phyloP scores from a whole-genome alignment of 2,888 invertebrate genomes.

The Xestia rhomboidea region DNA sequence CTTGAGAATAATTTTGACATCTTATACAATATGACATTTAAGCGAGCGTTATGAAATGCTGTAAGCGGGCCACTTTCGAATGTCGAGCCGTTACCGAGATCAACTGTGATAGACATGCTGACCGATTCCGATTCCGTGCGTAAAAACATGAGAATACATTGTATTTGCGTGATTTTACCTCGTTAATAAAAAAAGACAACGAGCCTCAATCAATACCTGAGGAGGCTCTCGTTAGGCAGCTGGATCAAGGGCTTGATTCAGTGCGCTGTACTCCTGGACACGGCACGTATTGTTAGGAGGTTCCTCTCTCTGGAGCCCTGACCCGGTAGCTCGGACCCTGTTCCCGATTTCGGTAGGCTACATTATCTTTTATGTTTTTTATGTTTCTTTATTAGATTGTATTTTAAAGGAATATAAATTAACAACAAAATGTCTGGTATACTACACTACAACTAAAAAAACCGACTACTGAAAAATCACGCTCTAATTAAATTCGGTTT shows the following conservation, averaged over 20 bases:
- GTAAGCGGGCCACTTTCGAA: conserved; percentile 58
- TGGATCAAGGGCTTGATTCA: background rate
- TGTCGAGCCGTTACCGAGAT: conserved; percentile 49
- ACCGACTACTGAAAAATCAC: too few relatives aligned
- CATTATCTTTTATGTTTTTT: too few relatives aligned
- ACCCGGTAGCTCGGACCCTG: background rate
- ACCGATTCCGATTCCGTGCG: conserved; percentile 26
- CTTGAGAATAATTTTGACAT: conserved; percentile 15
- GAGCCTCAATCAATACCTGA: background rate
- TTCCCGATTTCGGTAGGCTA: background rate
- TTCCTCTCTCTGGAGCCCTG: background rate
- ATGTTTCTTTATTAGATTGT: too few relatives aligned
- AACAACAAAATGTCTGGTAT: too few relatives aligned
- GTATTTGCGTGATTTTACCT: conserved; percentile 1
- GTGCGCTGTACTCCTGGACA: too few relatives aligned
- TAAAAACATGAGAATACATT: conserved; percentile 12
- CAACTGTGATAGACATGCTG: conserved; percentile 35
- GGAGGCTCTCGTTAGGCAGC: background rate
- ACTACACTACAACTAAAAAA: too few relatives aligned
- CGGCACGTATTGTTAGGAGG: background rate
- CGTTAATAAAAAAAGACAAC: background rate
- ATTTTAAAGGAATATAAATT: too few relatives aligned
- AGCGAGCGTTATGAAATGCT: conserved; percentile 47
- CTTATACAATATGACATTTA: conserved; percentile 59
- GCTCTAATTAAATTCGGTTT: too few relatives aligned